phyloP scores from a whole-genome alignment of 2,113 vertebrate genomes.

The Uria aalge region DNA sequence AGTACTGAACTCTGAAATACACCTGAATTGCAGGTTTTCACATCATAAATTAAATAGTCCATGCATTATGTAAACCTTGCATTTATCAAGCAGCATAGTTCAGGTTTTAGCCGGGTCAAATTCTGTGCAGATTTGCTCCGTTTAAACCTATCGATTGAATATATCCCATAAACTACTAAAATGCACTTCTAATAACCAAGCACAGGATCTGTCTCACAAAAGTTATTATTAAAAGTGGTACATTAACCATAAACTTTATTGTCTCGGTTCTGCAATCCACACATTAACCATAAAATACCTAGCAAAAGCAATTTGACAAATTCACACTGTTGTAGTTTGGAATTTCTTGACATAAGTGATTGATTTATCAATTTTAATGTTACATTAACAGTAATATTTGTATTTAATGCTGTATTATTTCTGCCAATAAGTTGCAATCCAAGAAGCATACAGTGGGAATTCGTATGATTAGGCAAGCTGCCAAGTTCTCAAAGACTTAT shows the following conservation, averaged over 20 bases:
- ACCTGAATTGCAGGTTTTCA: background rate
- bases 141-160: background rate
- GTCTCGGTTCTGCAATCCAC: background rate
- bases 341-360: background rate
- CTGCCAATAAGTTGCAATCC: background rate
- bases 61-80: background rate
- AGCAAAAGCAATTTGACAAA: background rate
- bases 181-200: background rate
- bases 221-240: background rate
- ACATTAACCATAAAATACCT: background rate
- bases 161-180: background rate
- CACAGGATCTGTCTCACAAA: background rate
- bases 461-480: conserved; percentile 22
- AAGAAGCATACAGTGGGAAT: conserved; percentile 7
- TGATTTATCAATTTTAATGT: background rate
- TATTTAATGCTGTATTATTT: background rate
- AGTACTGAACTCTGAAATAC: background rate
- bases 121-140: background rate
- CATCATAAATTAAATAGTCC: background rate
- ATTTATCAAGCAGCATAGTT: background rate
- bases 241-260: background rate
- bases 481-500: conserved; percentile 6
- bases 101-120: background rate
- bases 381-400: conserved; percentile 16
- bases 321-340: background rate